Evolutionary conservation across 2,797 vertebrate species (phyloP).

Genomic region (Fistularia commersonii): DNA sequence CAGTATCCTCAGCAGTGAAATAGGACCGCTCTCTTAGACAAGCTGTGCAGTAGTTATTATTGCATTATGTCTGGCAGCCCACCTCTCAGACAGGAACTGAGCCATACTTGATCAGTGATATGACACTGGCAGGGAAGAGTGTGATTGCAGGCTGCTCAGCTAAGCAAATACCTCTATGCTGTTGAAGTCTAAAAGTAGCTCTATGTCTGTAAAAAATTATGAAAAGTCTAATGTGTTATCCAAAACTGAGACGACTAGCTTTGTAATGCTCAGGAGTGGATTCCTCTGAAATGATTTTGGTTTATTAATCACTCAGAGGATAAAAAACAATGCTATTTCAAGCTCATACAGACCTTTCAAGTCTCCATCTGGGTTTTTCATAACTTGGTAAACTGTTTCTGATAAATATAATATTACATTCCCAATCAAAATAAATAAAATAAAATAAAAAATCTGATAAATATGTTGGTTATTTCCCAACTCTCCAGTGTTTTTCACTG

Average conservation of each 20-base stretch:
- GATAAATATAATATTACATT: slow-evolving; percentile 14
- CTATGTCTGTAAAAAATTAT: slow-evolving; percentile 33
- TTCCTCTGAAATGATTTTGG: slow-evolving; percentile 43
- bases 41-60: slow-evolving; percentile 64
- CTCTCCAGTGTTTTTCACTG: too few species aligned
- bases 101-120: slow-evolving; percentile 64
- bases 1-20: slow-evolving; percentile 53
- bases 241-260: slow-evolving; percentile 31
- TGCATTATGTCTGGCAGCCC: slow-evolving; percentile 64
- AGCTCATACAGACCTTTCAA: slow-evolving; percentile 45
- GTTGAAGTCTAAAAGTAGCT: slow-evolving; percentile 67
- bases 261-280: slow-evolving; percentile 41
- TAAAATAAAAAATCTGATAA: too few species aligned
- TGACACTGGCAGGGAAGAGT: slow-evolving; percentile 55
- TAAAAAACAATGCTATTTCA: slow-evolving; percentile 44
- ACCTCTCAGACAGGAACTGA: slow-evolving; percentile 61
- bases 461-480: too few species aligned
- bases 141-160: slow-evolving; percentile 58
- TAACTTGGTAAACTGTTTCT: slow-evolving; percentile 14
- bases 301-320: slow-evolving; percentile 47
- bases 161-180: slow-evolving; percentile 59
- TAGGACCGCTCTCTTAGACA: slow-evolving; percentile 57
- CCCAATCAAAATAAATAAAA: neutral
- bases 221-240: slow-evolving; percentile 34
- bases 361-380: slow-evolving; percentile 54